Evolutionary conservation across 2,113 vertebrate genomes (phyloP).

Genomic region (Salvelinus alpinus): DNA sequence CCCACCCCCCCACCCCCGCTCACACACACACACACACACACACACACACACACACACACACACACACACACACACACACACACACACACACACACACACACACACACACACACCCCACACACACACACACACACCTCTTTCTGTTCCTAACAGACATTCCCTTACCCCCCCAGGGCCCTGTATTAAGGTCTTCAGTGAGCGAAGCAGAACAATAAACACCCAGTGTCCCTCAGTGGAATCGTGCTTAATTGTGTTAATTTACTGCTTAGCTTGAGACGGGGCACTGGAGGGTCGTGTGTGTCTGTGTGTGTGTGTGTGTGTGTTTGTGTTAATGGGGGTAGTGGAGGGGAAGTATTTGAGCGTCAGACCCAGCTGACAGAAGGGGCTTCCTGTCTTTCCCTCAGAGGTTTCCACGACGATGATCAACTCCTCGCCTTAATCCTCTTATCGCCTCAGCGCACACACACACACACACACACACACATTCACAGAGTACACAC

Average conservation of each 20-base stretch:
- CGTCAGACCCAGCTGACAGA: conserved; percentile 70
- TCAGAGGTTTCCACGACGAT: conserved; percentile 70
- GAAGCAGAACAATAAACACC: background rate
- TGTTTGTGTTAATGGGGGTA: conserved; percentile 30
- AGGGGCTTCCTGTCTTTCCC: conserved; percentile 71
- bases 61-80: too few species aligned
- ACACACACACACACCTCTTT: background rate
- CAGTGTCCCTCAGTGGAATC: conserved; percentile 16
- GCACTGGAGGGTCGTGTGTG: conserved; percentile 51
- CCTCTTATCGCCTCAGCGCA: conserved; percentile 50
- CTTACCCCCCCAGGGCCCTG: background rate
- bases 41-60: conserved; percentile 5
- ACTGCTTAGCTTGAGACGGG: conserved; percentile 71
- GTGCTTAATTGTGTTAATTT: conserved; percentile 73
- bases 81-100: background rate
- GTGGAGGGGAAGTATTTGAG: conserved; percentile 62
- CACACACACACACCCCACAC: too few species aligned
- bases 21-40: background rate
- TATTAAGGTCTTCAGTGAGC: background rate
- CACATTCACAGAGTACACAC: conserved; percentile 12
- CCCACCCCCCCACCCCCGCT: background rate
- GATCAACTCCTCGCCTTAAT: conserved; percentile 71
- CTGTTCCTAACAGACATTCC: background rate
- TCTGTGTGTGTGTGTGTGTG: conserved; percentile 12
- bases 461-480: conserved; percentile 11